A percentile compares a stretch with the other conserved stretches of the same genome.
Evolutionary conservation across 37 sponge, comb jelly and placozoan genomes (phyloP).

Genomic region (Halisarca cf. caerulea): DNA sequence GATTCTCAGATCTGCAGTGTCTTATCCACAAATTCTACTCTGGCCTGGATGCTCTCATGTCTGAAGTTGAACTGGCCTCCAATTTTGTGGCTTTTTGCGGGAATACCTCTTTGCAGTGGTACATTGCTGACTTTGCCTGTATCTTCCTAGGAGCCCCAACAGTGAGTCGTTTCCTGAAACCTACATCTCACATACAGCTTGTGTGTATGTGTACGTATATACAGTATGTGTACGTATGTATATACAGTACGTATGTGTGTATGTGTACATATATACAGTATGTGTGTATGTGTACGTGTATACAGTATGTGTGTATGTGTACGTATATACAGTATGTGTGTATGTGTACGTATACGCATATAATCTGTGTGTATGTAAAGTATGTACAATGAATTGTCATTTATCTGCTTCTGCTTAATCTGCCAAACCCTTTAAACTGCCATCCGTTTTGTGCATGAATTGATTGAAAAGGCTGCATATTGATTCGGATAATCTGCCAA

Average conservation of each 20-base stretch:
- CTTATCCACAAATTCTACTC: constrained; percentile 28
- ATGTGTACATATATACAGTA: background rate
- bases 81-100: constrained; percentile 44
- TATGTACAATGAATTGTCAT: too few species aligned
- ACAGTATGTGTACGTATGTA: background rate
- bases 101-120: constrained; percentile 52
- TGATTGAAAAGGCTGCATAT: too few species aligned
- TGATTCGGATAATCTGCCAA: too few species aligned
- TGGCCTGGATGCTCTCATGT: constrained; percentile 33
- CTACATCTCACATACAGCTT: too few species aligned
- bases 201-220: constrained; percentile 28
- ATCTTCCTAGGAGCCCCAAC: constrained; percentile 48
- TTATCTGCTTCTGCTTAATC: too few species aligned
- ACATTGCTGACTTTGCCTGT: constrained; percentile 55
- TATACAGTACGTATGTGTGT: constrained; percentile 2
- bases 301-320: too few species aligned
- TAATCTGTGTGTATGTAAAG: too few species aligned
- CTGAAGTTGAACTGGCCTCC: background rate
- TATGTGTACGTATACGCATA: background rate
- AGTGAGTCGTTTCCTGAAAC: constrained; percentile 44
- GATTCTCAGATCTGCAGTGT: constrained; percentile 26
- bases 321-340: background rate
- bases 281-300: too few species aligned
- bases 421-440: too few species aligned
- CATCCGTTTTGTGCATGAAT: too few species aligned